These are phyloP conservation scores for Mormyrops boulengeri DNA, from an alignment of 2,797 vertebrate species.

Conservation along the genomic window DNA sequence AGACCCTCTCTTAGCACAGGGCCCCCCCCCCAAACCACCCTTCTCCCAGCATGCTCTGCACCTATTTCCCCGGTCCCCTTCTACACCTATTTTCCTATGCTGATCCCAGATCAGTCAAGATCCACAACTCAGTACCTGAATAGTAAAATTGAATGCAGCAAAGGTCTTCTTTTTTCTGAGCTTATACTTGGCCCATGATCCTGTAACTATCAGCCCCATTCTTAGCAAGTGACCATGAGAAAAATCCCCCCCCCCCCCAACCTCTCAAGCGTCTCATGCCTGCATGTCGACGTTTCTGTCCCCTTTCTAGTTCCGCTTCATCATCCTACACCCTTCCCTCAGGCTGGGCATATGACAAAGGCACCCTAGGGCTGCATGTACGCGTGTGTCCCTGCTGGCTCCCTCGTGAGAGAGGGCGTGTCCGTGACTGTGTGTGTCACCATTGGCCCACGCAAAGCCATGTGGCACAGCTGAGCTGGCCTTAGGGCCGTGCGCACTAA, in stretches of 20 bases:
- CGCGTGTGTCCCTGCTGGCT: background rate
- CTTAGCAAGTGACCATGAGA: background rate
- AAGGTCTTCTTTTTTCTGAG: background rate
- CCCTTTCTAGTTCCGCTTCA: background rate
- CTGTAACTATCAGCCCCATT: background rate
- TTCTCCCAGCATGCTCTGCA: background rate
- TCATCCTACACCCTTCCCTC: background rate
- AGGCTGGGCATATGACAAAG: background rate
- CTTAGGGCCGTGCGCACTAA: background rate
- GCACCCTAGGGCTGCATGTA: background rate
- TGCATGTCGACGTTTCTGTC: background rate
- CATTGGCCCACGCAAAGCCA: background rate
- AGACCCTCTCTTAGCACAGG: constrained; percentile 2
- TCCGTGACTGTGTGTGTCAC: background rate
- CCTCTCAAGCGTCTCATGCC: background rate
- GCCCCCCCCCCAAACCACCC: background rate
- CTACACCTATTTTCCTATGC: background rate
- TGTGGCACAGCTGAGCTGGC: constrained; percentile 1
- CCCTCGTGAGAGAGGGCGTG: background rate
- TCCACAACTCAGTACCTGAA: background rate
- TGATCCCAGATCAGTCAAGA: background rate
- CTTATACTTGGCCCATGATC: background rate
- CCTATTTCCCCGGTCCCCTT: background rate
- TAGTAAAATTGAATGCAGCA: background rate
- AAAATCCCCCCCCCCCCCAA: background rate